Evolutionary conservation across 2,888 invertebrate genomes (phyloP).

Genomic region (Hedychridium roseum): DNA sequence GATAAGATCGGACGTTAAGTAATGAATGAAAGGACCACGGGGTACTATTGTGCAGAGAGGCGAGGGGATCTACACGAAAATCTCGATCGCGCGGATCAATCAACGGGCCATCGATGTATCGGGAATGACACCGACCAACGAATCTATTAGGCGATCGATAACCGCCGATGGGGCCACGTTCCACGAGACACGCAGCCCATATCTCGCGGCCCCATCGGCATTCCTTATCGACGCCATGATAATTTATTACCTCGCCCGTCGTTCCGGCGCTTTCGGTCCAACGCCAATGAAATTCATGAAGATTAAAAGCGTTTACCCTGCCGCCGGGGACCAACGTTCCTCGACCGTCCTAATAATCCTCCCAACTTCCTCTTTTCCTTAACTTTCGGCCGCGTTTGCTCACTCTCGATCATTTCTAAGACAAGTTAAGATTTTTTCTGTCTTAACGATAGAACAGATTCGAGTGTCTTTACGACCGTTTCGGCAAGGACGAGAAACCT

Average conservation of each 20-base stretch:
- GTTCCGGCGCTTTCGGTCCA: constrained; percentile 24
- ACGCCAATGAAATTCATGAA: too few species aligned
- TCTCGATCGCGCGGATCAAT: constrained; percentile 34
- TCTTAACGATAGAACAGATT: too few species aligned
- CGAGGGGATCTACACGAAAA: constrained; percentile 14
- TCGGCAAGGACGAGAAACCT: too few species aligned
- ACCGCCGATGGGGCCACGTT: constrained; percentile 43
- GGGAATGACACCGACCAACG: constrained; percentile 48
- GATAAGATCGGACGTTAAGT: constrained; percentile 29
- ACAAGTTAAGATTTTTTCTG: too few species aligned
- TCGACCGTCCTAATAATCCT: too few species aligned
- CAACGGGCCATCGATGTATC: constrained; percentile 34
- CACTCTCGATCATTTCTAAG: too few species aligned
- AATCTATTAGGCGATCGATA: constrained; percentile 50
- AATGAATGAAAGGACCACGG: constrained; percentile 31
- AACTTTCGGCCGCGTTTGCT: too few species aligned
- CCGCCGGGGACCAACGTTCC: too few species aligned
- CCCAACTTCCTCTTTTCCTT: too few species aligned
- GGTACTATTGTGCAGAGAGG: not conserved
- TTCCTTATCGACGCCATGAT: constrained; percentile 58
- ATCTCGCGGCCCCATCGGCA: constrained; percentile 55
- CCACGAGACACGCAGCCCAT: constrained; percentile 38
- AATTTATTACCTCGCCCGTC: constrained; percentile 54
- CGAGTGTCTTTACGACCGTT: too few species aligned
- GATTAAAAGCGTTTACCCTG: too few species aligned